Evolutionary conservation across 2,888 invertebrate species (phyloP).

Genomic region (Julus scandinavius): DNA sequence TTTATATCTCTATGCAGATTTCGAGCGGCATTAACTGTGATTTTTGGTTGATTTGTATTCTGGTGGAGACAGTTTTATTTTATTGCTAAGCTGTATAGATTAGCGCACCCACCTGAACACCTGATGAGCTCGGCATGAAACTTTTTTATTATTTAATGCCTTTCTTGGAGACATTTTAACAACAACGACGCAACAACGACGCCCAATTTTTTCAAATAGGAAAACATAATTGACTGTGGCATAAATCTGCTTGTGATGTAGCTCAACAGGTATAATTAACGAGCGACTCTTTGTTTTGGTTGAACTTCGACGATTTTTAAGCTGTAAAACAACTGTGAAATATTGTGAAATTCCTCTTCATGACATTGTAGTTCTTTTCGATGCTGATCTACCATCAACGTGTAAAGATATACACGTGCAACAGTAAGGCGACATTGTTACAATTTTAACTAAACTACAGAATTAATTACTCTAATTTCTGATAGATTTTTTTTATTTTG

Average conservation of each 20-base stretch:
- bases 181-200: neutral
- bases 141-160: constrained; percentile 31
- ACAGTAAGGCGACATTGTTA: neutral
- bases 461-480: no score
- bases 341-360: constrained; percentile 11
- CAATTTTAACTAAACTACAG: no score
- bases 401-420: neutral
- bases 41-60: constrained; percentile 37
- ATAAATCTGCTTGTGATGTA: neutral
- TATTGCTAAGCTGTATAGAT: neutral
- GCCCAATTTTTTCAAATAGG: neutral
- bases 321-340: neutral
- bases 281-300: neutral
- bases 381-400: no score
- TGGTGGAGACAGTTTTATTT: constrained; percentile 35
- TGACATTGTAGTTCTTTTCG: neutral
- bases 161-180: constrained; percentile 25
- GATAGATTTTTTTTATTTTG: no score
- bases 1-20: constrained; percentile 34
- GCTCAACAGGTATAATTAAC: neutral
- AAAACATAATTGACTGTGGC: neutral
- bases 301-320: neutral
- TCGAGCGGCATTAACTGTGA: neutral
- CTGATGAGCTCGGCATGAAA: constrained; percentile 30
- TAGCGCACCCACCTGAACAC: constrained; percentile 42